These are phyloP conservation scores for Eucriotettix oculatus DNA, from an alignment of 2,888 invertebrate species.

Conservation along the genomic window DNA sequence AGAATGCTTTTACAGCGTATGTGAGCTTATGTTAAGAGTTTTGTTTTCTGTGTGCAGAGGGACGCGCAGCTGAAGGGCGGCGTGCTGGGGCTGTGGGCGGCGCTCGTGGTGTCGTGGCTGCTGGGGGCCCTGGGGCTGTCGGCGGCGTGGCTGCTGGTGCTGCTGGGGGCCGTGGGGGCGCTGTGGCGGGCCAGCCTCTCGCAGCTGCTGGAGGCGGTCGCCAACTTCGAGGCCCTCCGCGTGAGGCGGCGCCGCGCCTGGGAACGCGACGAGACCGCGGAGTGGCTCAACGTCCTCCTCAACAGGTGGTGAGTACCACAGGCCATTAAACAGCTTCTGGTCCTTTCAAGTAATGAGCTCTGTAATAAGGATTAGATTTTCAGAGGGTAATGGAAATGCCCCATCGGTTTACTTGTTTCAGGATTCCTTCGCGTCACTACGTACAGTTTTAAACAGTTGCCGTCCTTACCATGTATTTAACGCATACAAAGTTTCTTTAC, in stretches of 20 bases:
- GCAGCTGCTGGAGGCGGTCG: constrained; percentile 20
- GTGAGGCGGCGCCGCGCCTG: constrained; percentile 29
- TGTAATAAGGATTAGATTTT: too few relatives aligned
- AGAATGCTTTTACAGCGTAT: too few relatives aligned
- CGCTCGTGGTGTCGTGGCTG: constrained; percentile 20
- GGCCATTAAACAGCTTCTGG: background rate
- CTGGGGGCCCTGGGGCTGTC: constrained; percentile 24
- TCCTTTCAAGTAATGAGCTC: too few relatives aligned
- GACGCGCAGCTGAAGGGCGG: constrained; percentile 15
- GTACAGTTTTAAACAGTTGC: too few relatives aligned
- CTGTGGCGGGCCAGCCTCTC: constrained; percentile 21
- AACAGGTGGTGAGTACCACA: constrained; percentile 33
- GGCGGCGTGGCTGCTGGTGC: constrained; percentile 24
- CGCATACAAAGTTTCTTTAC: too few relatives aligned
- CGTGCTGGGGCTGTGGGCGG: constrained; percentile 23
- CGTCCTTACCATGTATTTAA: too few relatives aligned
- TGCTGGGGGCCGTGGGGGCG: constrained; percentile 21
- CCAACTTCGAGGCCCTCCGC: constrained; percentile 23
- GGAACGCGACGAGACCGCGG: constrained; percentile 31
- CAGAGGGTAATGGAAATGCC: too few relatives aligned
- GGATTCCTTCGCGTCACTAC: too few relatives aligned
- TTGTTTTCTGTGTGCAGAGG: background rate
- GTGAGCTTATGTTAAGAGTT: too few relatives aligned
- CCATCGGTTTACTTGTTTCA: too few relatives aligned
- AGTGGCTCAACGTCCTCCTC: constrained; percentile 34